phyloP scores from a whole-genome alignment of 2,113 vertebrate species.

The Apteryx mantelli region DNA sequence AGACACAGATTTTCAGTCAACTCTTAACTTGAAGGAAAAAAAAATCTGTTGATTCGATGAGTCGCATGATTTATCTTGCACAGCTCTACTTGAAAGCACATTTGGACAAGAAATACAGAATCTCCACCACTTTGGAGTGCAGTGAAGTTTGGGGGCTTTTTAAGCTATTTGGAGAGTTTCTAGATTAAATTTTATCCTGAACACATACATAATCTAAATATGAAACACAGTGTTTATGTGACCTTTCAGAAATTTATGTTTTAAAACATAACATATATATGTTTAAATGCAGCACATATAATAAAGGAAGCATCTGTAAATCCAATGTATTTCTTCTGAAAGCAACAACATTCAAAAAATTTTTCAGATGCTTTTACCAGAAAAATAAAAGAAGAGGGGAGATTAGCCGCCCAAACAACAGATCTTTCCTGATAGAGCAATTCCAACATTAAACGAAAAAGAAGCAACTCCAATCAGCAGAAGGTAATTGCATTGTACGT shows the following conservation, averaged over 20 bases:
- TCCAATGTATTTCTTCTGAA: not conserved
- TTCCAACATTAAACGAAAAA: not conserved
- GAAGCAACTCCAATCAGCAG: not conserved
- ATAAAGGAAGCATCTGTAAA: not conserved
- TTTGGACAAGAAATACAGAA: not conserved
- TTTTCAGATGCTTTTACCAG: not conserved
- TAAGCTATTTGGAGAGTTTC: not conserved
- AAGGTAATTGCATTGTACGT: fast-evolving
- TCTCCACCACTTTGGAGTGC: not conserved
- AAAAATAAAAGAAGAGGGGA: not conserved
- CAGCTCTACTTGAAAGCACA: not conserved
- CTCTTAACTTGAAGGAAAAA: not conserved
- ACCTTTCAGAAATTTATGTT: not conserved
- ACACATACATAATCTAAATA: not conserved
- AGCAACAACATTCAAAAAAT: not conserved
- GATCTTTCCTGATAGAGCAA: not conserved
- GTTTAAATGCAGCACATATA: not conserved
- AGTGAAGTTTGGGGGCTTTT: not conserved
- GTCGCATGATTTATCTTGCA: not conserved
- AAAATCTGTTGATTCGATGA: not conserved
- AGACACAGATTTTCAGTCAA: not conserved
- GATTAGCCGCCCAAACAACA: not conserved
- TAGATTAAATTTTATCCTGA: not conserved
- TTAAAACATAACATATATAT: not conserved
- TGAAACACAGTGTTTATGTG: not conserved